A percentile compares a stretch with the other conserved stretches of the same genome.
phyloP scores from a whole-genome alignment of 2,888 invertebrate genomes.

The Spodoptera exigua region DNA sequence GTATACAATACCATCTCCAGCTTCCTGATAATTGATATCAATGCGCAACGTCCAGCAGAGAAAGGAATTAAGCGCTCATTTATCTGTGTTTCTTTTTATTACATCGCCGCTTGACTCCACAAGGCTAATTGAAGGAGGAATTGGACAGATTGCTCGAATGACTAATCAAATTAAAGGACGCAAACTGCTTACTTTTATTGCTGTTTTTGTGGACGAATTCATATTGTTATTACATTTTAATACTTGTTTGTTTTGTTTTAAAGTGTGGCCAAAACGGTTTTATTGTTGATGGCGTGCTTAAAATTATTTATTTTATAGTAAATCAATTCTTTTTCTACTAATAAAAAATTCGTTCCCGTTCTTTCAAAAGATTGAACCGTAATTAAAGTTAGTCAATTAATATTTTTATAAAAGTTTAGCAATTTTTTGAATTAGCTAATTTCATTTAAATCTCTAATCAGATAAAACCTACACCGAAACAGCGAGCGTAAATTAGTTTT shows the following conservation, averaged over 20 bases:
- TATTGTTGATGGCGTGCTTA: not conserved
- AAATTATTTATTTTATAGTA: not conserved
- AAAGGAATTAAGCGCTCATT: constrained; percentile 78
- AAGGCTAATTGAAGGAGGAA: constrained; percentile 60
- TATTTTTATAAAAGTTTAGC: constrained; percentile 43
- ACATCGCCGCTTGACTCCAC: constrained; percentile 70
- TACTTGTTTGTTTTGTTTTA: too few relatives aligned
- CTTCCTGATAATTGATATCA: constrained; percentile 87
- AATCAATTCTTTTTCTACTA: not conserved
- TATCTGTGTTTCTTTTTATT: constrained; percentile 75
- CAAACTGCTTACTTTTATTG: constrained; percentile 49
- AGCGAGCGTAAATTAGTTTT: constrained; percentile 84
- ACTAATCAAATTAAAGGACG: constrained; percentile 60
- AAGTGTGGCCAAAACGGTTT: not conserved
- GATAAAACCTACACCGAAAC: constrained; percentile 76
- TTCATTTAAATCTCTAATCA: constrained; percentile 80
- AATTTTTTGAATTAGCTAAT: constrained; percentile 68
- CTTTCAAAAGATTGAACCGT: constrained; percentile 29
- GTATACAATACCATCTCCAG: constrained; percentile 74
- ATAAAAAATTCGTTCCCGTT: constrained; percentile 4
- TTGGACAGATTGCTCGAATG: constrained; percentile 59
- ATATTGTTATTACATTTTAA: not conserved
- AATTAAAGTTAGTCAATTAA: constrained; percentile 49
- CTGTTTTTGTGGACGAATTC: constrained; percentile 19
- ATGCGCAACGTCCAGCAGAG: constrained; percentile 76